Evolutionary conservation across 2,888 invertebrate species (phyloP), one percentile per base, ranked within the genome.

Genomic region (Melieria crassipennis): DNA sequence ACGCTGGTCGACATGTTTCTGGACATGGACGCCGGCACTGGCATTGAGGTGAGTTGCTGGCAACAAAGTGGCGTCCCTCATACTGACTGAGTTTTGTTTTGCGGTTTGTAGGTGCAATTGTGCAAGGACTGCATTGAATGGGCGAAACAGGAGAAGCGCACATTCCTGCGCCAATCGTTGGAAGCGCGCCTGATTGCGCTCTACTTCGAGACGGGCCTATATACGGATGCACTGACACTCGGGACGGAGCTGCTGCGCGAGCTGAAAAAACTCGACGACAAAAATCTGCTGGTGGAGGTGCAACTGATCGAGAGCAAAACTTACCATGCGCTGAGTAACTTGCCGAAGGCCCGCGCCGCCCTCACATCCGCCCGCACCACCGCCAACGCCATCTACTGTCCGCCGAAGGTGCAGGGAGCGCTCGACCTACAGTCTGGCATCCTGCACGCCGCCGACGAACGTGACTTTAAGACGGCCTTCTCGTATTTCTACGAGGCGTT

Each of bases 401-500:
- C 99, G 75, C 99, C 99, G 0, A 97, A 97, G 88, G 94, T 99
- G 90, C 99, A 99, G 88, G 98, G 98, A 7, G 94, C 98, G 9
- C 89, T 99, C 55, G 99, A 99, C 88, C 89, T 98, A 77, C 98
- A 99, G 85, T 98, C 99, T 5, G 98, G 98, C 79, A 97, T 99
- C 78, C 89, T 99, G 70, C 99, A 99, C 88, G 99, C 99, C 9
- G 99, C 99, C n/a, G 99, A 99, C 85, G 99, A 99, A 87, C 93
- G 96, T 80, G 99, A 99, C 85, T 99, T 99, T 87, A 99, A 99
- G 90, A 99, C 99, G 71, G 99, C 98, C 61, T 99, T 97, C 88
- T 99, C 99, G 70, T 99, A 99, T 86, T 99, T 99, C 86, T 99
- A 99, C 87, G 99, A 99, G 89, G 98, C 98, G 11, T 99, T 99